Base-by-base conservation (phyloP, 2,797 vertebrate genomes). In the Falco rusticolus region DNA sequence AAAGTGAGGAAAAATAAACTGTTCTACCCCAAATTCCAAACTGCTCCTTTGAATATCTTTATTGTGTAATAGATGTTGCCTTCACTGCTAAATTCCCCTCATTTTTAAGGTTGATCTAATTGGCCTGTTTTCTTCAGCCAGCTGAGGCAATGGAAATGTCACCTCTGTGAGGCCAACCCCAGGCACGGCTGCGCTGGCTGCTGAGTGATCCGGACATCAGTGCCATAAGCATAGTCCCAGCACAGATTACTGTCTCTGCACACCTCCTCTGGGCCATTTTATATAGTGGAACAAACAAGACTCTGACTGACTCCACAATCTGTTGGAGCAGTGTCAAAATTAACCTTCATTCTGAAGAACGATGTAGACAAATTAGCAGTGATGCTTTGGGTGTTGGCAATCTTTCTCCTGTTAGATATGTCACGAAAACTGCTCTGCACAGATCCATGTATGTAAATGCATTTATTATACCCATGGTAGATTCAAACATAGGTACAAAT, bases 1-100 rank as follows among this genome's bases (percentile, higher is more conserved):
- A 18, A 87, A 77, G 6, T 26, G 20, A 17, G 20, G 19, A 14
- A 51, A 66, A 74, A 33, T 0, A 54, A 29, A 63, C 16, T 0
- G 10, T 17, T 88, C 79, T 56, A 66, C 11, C 26, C 10, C 53
- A 65, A 47, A 63, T 89, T 82, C 48, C 51, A 74, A 66, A 57
- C 21, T 4, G 5, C 9, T 78, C 22, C 7, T 78, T 39, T 41
- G 25, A 76, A 56, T 65, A 59, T 81, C 76, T 72, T 60, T 45
- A 15, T 45, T 65, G 43, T 16, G 10, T 47, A 69, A 37, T 39
- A 94, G 57, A 72, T 51, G 25, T 0, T 11, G 9, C 16, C 53
- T 78, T 79, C 21, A 10, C 22, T 50, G 9, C 18, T 84, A 65
- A 82, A 34, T 81, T 84, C 17, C 4, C 1, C 9, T 64, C 3